Base-by-base conservation (phyloP, 2,888 invertebrate species). In the Slavum lentiscoides region DNA sequence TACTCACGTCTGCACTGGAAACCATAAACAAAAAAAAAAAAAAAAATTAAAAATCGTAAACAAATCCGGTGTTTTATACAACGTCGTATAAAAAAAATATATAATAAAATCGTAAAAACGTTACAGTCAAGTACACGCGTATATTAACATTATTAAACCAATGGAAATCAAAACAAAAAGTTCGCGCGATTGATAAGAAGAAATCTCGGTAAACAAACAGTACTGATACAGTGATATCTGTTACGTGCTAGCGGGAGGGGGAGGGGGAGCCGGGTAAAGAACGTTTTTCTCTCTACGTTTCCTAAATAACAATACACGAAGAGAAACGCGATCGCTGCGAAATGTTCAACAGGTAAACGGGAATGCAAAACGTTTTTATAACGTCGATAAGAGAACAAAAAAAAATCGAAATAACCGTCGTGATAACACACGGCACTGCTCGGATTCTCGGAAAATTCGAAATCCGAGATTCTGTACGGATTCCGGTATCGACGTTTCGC, bases 1-100 rank as follows among this genome's bases (percentile, higher is more conserved):
- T 43, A 72, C 55, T 80, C 55, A 80, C 80, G 30, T 80, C 55
- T 72, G 80, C 64, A 72, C 80, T 80, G 15, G 15, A 80, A 80
- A 39, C 23, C 0, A 23, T 2, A n/a, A 76, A 59, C 37, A 30
- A 2, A 53, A 49, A 37, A 62, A 39, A 23, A 39, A 66, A 58
- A 66, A 66, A 39, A 66, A 66, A 74, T 66, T n/a, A 15, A 62
- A n/a, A n/a, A n/a, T n/a, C n/a, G n/a, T n/a, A n/a, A n/a, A n/a
- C n/a, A n/a, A 30, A 30, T 30, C 30, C 2, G 4, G 30, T 11
- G 2, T 49, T 49, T 49, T 49, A 49, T 11, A 49, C 49, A 13
- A 49, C 3, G 49, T 49, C 49, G 49, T 49, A 43, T 4, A 43
- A 43, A 43, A 43, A 43, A 43, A 49, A 49, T n/a, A n/a, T n/a